phyloP scores from a whole-genome alignment of 2,113 vertebrate genomes.

The Xerus inauris region DNA sequence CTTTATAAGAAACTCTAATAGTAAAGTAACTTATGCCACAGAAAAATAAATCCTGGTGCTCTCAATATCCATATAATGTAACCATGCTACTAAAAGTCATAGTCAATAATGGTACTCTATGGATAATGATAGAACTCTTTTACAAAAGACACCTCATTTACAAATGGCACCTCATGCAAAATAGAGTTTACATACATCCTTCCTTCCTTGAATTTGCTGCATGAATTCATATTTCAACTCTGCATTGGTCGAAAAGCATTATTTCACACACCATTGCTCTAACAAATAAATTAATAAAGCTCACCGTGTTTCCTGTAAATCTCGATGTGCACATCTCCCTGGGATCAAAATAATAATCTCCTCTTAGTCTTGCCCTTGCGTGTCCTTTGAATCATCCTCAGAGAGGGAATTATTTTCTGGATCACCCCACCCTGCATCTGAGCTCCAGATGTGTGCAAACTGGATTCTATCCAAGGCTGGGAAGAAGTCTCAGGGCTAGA shows the following conservation, averaged over 20 bases:
- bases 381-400: background rate
- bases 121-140: conserved; percentile 70
- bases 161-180: conserved; percentile 54
- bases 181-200: conserved; percentile 58
- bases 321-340: conserved; percentile 15
- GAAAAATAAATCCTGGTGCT: conserved; percentile 70
- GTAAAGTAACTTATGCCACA: conserved; percentile 79
- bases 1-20: conserved; percentile 82
- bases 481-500: background rate
- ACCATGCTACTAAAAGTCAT: conserved; percentile 73
- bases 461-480: conserved; percentile 20
- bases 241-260: conserved; percentile 61
- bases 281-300: conserved; percentile 70
- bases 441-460: conserved; percentile 57
- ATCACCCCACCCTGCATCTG: conserved; percentile 13
- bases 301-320: conserved; percentile 71
- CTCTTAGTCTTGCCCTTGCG: conserved; percentile 46
- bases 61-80: conserved; percentile 72
- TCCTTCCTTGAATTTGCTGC: conserved; percentile 55
- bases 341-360: conserved; percentile 32
- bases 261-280: conserved; percentile 80
- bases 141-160: background rate
- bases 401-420: conserved; percentile 36
- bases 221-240: conserved; percentile 63
- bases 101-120: conserved; percentile 64